Evolutionary conservation across 2,113 vertebrate genomes (phyloP), one percentile per base, ranked within the genome.

Genomic region (Hippopotamus amphibius): DNA sequence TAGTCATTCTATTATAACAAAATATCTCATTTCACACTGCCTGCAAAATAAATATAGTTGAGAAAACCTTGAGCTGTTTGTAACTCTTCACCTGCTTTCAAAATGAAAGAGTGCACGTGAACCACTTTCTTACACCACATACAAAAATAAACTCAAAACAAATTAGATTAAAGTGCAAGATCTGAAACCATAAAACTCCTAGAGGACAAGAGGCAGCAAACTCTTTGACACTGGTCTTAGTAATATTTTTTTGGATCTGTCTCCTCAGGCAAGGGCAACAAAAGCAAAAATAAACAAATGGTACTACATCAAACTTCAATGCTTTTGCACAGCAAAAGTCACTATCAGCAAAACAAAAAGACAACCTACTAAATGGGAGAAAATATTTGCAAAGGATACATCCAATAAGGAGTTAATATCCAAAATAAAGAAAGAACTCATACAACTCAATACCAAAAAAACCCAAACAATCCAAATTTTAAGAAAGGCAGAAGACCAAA

Each of bases 21-120:
- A 94, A 84, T 72, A 80, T 59, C 4, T 72, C n/a, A 82, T 95
- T 69, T 95, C 33, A 95, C 9, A 17, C 10, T 69, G 43, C 26
- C 61, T 68, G 30, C 48, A 90, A 90, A 83, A 90, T 41, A 43
- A 61, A 57, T 61, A 59, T 13, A 85, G 57, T 48, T 74, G 50
- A 84, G 33, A 95, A 90, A 74, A 90, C 50, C 4, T 66, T 66
- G 19, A 85, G 26, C 61, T 69, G 50, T 79, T 69, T 21, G 19
- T 90, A 85, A 77, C 59, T 90, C 59, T 84, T 95, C 68, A 85
- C 33, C 37, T 61, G 69, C 53, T 85, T 95, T 79, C 61, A 91
- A 79, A 95, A 79, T 79, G 53, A 95, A 89, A 79, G 76, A 79
- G 55, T 55, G 53, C 48, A 55, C 55, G 5, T n/a, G 48, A 79